Base-by-base conservation (phyloP, 2,888 invertebrate genomes). In the Diarsia dahlii region DNA sequence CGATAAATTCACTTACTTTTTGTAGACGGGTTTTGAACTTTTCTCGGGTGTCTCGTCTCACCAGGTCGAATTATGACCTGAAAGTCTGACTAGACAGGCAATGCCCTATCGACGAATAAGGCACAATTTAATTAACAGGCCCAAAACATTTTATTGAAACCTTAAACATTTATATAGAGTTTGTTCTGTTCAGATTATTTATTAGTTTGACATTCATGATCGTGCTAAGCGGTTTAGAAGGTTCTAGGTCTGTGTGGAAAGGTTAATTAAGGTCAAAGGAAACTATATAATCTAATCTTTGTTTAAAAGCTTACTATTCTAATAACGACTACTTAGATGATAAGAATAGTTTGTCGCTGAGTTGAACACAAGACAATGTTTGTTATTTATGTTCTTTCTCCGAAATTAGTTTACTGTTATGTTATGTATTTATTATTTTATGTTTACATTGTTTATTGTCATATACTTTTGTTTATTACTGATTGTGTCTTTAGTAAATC, bases 81-180 rank as follows among this genome's bases (percentile, higher is more conserved):
- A 39, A n/a, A 70, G 0, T 50, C 13, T 18, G 84, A 66, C 83
- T 80, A 87, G 87, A 87, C 87, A 67, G 80, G 74, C 86, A 87
- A 80, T 58, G 87, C 68, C 87, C 87, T 77, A 23, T 8, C 28
- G 12, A 70, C 39, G 8, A 67, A 9, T 12, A 34, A 80, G 20
- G 18, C 15, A 10, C 18, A 81, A 45, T 69, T 71, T 66, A 60
- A 74, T 81, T 66, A 71, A 63, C 20, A 20, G 15, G 0, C 23
- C 10, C 9, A n/a, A 62, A 62, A 68, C n/a, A 52, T 56, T 45
- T 52, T 28, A 64, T 54, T 45, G 45, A 20, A 74, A 54, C 46
- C 28, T 39, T 46, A 58, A 64, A 54, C 15, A 48, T 78, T 28
- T 28, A 15, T 20, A 0, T 52, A 56, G 12, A 18, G 18, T 58